Evolutionary conservation across 2,113 vertebrate species (phyloP), one percentile per base, ranked within the genome.

Genomic region (Candoia aspera): DNA sequence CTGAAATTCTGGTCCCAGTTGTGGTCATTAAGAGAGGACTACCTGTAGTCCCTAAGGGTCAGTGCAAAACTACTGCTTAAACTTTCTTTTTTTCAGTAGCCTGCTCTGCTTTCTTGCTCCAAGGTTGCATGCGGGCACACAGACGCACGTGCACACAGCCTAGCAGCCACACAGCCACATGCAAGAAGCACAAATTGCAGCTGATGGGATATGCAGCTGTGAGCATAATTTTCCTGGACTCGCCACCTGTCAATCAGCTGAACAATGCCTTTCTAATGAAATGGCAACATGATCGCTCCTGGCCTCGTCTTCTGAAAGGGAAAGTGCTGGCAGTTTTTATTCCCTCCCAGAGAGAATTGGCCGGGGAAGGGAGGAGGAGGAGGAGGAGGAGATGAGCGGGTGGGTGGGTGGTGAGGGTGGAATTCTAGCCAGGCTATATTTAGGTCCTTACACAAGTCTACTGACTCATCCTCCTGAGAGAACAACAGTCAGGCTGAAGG

Each of bases 181-280:
- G n/a, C 13, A 6, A 6, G n/a, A 60, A 29, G 86, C 88, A 89
- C 91, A 93, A 87, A 93, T 92, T 13, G 91, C 92, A 91, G 92
- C 94, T 92, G 93, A 17, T 21, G 87, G 94, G 94, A 95, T 90
- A 93, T 88, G 93, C 95, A 94, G 95, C 90, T 95, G 95, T 94
- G 94, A 95, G n/a, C 90, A 86, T 89, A 93, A 94, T 97, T 96
- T 96, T 91, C 95, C 90, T 64, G 42, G 60, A 86, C 94, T 93
- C 90, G 92, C 95, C 94, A 96, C 94, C 94, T 93, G 92, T 96
- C 96, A 93, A 94, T 95, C 96, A 95, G 93, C 90, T 49, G 94
- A 94, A 95, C 93, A 96, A 94, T 91, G 42, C 59, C 37, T 84
- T 90, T 86, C 91, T 95, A 96, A 96, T 95, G 95, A 96, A 95